phyloP scores from a whole-genome alignment of 2,113 vertebrate species.

The Synchiropus splendidus region DNA sequence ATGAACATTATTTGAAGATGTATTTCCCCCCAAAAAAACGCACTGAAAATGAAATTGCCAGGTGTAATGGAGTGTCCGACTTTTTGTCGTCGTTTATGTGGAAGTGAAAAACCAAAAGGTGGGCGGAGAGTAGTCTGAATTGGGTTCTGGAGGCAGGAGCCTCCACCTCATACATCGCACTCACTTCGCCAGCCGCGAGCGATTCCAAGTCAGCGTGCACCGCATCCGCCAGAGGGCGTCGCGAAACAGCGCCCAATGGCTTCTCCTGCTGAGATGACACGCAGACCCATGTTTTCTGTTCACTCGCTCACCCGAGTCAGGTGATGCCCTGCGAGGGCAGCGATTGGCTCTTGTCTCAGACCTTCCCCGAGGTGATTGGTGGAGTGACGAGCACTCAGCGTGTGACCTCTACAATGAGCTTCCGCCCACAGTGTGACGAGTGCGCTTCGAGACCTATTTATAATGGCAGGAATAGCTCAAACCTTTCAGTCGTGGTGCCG shows the following conservation, averaged over 20 bases:
- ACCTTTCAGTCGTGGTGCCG: too few species aligned
- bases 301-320: slow-evolving; percentile 70
- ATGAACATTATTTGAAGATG: too few species aligned
- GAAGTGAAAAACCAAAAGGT: neutral
- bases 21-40: too few species aligned
- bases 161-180: slow-evolving; percentile 72
- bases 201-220: slow-evolving; percentile 57
- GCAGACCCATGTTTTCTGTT: slow-evolving; percentile 51
- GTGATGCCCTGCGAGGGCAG: slow-evolving; percentile 67
- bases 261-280: neutral
- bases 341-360: slow-evolving; percentile 66
- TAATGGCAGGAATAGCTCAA: neutral
- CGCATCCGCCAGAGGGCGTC: slow-evolving; percentile 20
- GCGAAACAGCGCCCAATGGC: neutral
- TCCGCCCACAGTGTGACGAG: neutral
- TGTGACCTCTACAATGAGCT: slow-evolving; percentile 8
- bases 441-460: neutral
- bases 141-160: slow-evolving; percentile 33
- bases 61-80: too few species aligned
- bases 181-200: slow-evolving; percentile 65
- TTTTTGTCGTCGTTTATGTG: too few species aligned
- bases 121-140: slow-evolving; percentile 7
- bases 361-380: slow-evolving; percentile 56
- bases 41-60: too few species aligned
- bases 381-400: slow-evolving; percentile 4